Evolutionary conservation across 2,113 vertebrate genomes (phyloP).

Genomic region (Zosterops borbonicus): DNA sequence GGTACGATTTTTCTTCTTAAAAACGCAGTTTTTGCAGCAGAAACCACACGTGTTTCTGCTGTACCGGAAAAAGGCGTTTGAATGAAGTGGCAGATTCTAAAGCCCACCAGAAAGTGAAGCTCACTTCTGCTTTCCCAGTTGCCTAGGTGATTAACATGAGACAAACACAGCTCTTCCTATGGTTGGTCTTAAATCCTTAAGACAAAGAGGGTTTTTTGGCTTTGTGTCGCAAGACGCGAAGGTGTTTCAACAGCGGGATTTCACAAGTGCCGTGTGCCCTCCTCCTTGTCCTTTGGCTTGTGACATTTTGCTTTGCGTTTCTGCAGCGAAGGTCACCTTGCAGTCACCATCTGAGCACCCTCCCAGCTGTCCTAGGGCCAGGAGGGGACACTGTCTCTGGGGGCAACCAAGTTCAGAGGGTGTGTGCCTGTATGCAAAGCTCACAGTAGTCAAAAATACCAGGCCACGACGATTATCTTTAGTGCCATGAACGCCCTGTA

Average conservation of each 20-base stretch:
- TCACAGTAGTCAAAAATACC: background rate
- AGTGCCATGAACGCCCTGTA: background rate
- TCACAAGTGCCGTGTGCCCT: background rate
- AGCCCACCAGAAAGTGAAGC: constrained; percentile 17
- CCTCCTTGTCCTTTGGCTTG: background rate
- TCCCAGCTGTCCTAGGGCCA: background rate
- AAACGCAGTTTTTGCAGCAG: background rate
- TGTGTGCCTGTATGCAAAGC: background rate
- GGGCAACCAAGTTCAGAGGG: background rate
- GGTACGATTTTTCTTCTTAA: background rate
- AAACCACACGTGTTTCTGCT: background rate
- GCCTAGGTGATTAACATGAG: constrained; percentile 60
- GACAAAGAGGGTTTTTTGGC: constrained; percentile 18
- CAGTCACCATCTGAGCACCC: background rate
- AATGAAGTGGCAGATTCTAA: constrained; percentile 10
- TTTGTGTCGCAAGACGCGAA: background rate
- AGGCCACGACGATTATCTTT: background rate
- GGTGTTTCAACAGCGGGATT: constrained; percentile 10
- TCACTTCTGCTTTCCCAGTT: constrained; percentile 58
- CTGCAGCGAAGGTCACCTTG: background rate
- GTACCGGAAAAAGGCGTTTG: background rate
- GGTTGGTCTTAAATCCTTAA: background rate
- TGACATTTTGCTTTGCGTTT: background rate
- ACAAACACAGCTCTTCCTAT: constrained; percentile 30
- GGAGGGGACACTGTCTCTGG: background rate